Base-by-base conservation (phyloP, 2,888 invertebrate species). In the Eurytoma adleriae region DNA sequence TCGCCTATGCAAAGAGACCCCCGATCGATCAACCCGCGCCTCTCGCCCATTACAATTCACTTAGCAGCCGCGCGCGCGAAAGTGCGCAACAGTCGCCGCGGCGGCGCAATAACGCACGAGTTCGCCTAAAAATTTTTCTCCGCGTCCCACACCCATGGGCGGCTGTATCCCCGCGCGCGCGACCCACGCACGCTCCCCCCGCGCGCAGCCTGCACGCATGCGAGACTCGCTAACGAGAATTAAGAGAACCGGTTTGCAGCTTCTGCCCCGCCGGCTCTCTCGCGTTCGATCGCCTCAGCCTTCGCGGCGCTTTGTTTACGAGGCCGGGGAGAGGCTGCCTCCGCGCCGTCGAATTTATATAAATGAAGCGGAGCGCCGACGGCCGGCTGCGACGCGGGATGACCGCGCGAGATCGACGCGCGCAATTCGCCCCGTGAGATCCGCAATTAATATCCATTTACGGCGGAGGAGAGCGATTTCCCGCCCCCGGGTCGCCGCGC, bases 381-480 rank as follows among this genome's bases (percentile, higher is more conserved):
- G 48, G 10, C 40, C n/a, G 18, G n/a, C 40, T 24, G 68, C 79
- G 57, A 66, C 61, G 27, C 56, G 10, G 54, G 62, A 59, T 20
- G 68, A 59, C 14, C 62, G 56, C 62, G 14, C 48, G 64, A 48
- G 56, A 54, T 20, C 13, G 52, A 18, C 40, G 57, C 66, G 18
- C 7, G 69, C 61, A 61, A 73, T 72, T 61, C 57, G 54, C 73
- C 50, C 13, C 30, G 59, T 57, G 54, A 69, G 79, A 79, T 72
- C 78, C 18, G 67, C 74, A 82, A 82, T 82, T 82, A 82, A 82
- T 82, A 82, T 80, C 82, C 74, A 82, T 82, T 82, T 80, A 81
- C 69, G 66, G 69, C 50, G 4, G 24, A n/a, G 61, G 57, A 66
- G 78, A 73, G 83, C 85, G 86, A 88, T 85, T 84, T 85, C 73